These are phyloP conservation scores for Clinocottus analis DNA, from an alignment of 2,113 vertebrate species.

Conservation along the genomic window DNA sequence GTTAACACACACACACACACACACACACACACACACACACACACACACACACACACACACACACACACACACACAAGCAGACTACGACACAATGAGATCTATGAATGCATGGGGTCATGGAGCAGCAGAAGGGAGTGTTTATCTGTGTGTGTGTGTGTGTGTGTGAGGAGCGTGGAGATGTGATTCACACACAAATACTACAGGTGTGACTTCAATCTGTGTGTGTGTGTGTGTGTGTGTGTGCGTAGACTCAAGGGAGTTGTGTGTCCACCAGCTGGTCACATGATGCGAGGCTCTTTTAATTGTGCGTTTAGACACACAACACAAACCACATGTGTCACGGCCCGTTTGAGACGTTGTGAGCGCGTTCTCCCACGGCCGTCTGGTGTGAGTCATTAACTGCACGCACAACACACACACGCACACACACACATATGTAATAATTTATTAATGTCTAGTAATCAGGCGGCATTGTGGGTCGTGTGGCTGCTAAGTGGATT, in stretches of 20 bases:
- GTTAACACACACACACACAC: not conserved
- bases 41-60: conserved; percentile 3
- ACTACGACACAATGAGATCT: not conserved
- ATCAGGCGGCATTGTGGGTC: not conserved
- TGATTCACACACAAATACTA: conserved; percentile 26
- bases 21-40: conserved; percentile 13
- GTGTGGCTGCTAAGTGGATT: conserved; percentile 40
- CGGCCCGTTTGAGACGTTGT: not conserved
- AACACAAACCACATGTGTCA: conserved; percentile 24
- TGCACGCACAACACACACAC: not conserved
- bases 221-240: not conserved
- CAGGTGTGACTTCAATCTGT: conserved; percentile 21
- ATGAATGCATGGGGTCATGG: conserved; percentile 23
- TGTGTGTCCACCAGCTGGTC: conserved; percentile 14
- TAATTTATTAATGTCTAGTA: conserved; percentile 3
- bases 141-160: conserved; percentile 11
- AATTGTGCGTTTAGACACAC: conserved; percentile 24
- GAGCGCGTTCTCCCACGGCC: conserved; percentile 18
- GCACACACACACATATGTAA: conserved; percentile 5
- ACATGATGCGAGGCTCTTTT: not conserved
- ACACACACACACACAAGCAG: not conserved
- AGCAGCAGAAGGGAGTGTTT: not conserved
- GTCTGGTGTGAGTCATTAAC: conserved; percentile 17
- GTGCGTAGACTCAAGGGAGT: not conserved
- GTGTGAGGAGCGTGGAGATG: not conserved